Conservation (phyloP, 2,888 invertebrate species). For the Tetramorium bicarinatum region DNA sequence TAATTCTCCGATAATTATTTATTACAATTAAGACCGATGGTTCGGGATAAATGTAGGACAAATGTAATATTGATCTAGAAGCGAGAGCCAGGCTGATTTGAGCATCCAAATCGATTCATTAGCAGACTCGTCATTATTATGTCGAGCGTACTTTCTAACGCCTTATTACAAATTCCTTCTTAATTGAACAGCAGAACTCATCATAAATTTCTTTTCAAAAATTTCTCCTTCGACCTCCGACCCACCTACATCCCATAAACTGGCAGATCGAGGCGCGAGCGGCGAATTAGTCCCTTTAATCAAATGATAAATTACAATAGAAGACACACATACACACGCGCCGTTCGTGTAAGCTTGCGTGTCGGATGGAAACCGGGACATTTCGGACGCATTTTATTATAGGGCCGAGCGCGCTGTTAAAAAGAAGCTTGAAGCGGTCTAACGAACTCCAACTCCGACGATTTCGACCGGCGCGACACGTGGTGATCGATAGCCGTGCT, state of each 20-base stretch:
- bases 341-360: constrained; percentile 35
- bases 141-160: constrained; percentile 60
- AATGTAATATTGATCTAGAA: background rate
- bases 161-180: constrained; percentile 45
- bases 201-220: constrained; percentile 62
- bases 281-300: constrained; percentile 34
- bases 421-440: constrained; percentile 7
- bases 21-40: background rate
- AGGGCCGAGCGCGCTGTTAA: constrained; percentile 13
- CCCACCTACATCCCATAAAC: constrained; percentile 57
- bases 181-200: constrained; percentile 63
- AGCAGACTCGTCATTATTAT: constrained; percentile 49
- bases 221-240: constrained; percentile 69
- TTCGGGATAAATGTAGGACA: background rate
- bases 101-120: background rate
- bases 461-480: constrained; percentile 56
- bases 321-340: constrained; percentile 16
- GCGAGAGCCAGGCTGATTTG: background rate
- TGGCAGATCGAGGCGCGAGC: constrained; percentile 47
- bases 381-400: constrained; percentile 34
- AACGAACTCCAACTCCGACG: constrained; percentile 29
- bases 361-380: constrained; percentile 56
- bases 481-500: constrained; percentile 73
- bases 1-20: background rate
- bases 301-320: constrained; percentile 67